Conservation (phyloP, 2,888 invertebrate genomes). For the Pilophorus perplexus region DNA sequence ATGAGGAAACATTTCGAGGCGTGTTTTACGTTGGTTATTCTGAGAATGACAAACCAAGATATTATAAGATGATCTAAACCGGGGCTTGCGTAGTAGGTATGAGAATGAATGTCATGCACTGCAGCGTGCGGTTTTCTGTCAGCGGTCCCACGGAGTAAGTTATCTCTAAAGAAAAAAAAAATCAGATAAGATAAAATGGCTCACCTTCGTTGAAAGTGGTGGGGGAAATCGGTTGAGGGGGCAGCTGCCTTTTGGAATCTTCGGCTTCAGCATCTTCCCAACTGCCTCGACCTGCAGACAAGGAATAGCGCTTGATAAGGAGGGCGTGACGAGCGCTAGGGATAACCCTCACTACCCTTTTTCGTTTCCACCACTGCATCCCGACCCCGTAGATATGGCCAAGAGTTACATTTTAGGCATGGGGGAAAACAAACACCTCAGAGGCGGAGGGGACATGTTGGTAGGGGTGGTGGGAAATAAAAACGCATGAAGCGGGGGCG, state of each 20-base stretch:
- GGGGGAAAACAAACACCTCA: background rate
- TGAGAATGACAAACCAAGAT: no score
- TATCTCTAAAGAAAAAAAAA: no score
- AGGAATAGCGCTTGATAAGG: slow-evolving; percentile 47
- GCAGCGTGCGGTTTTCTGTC: no score
- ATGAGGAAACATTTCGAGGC: no score
- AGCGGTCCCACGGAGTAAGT: no score
- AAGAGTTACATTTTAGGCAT: background rate
- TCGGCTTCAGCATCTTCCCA: slow-evolving; percentile 22
- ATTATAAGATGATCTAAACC: no score
- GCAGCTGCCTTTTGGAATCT: slow-evolving; percentile 20
- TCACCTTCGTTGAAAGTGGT: slow-evolving; percentile 45
- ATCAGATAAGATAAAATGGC: slow-evolving; percentile 13
- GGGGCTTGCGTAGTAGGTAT: no score
- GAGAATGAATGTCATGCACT: no score
- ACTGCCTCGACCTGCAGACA: slow-evolving; percentile 39
- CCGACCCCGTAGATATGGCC: background rate
- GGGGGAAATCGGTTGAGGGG: slow-evolving; percentile 33
- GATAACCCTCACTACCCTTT: slow-evolving; percentile 48
- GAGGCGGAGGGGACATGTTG: no score
- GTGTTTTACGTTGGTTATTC: no score
- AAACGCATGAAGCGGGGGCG: background rate
- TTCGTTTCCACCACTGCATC: slow-evolving; percentile 48
- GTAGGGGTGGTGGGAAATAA: background rate
- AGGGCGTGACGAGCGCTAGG: slow-evolving; percentile 50